Percentiles rank a stretch among this genome's conserved stretches.
Conservation (phyloP, 1,140 invertebrate species). For the Proctacanthus coquilletti region DNA sequence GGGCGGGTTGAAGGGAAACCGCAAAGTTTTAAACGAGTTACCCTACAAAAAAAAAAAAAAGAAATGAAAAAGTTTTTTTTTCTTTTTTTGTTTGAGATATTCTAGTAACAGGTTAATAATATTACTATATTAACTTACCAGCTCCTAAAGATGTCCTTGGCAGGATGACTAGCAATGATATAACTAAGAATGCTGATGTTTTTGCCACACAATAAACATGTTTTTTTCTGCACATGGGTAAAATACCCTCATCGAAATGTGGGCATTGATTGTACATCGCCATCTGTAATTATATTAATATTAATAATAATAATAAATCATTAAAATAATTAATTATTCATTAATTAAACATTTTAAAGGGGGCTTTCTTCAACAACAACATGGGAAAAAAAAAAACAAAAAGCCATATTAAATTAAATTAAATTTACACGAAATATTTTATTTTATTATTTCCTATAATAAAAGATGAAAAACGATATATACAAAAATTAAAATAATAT, state of each 20-base stretch:
- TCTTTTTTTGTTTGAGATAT: neutral
- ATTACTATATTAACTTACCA: slow-evolving; percentile 18
- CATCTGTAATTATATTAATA: slow-evolving; percentile 1
- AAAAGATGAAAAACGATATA: too few relatives aligned
- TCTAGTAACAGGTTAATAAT: neutral
- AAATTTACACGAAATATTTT: too few relatives aligned
- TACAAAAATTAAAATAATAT: too few relatives aligned
- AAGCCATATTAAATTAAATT: too few relatives aligned
- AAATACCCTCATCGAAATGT: slow-evolving; percentile 3
- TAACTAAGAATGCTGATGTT: neutral
- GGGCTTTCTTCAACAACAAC: too few relatives aligned
- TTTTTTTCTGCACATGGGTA: neutral
- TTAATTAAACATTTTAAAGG: too few relatives aligned
- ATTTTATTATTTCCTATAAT: too few relatives aligned
- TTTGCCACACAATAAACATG: neutral
- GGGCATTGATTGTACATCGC: slow-evolving; percentile 4
- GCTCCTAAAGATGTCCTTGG: neutral
- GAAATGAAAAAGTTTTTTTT: neutral
- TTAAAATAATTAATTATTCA: too few relatives aligned
- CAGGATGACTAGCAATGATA: neutral
- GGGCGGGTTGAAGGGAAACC: too few relatives aligned
- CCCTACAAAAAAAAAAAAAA: slow-evolving; percentile 1
- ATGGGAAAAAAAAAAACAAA: too few relatives aligned
- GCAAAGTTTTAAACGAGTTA: too few relatives aligned
- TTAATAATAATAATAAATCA: neutral